These are phyloP conservation scores for Adoxophyes honmai DNA, from an alignment of 1,140 invertebrate genomes.

Conservation along the genomic window DNA sequence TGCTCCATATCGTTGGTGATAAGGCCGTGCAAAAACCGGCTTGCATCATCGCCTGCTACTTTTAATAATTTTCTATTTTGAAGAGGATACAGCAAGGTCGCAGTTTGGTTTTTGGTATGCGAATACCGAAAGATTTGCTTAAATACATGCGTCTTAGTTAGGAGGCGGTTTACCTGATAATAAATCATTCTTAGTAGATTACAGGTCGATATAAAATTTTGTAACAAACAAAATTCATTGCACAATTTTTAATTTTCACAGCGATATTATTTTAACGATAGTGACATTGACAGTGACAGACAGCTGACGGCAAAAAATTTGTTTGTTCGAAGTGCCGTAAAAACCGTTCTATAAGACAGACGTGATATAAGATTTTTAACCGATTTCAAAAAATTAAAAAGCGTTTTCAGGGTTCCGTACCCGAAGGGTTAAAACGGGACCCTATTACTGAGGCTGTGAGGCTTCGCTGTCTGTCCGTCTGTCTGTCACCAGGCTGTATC, in stretches of 20 bases:
- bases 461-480: too few relatives aligned
- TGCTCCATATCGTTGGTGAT: constrained; percentile 93
- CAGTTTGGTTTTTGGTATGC: constrained; percentile 24
- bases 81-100: constrained; percentile 46
- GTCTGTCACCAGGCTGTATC: too few relatives aligned
- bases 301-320: too few relatives aligned
- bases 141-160: constrained; percentile 32
- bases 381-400: too few relatives aligned
- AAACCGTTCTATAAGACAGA: too few relatives aligned
- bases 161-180: constrained; percentile 52
- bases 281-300: neutral
- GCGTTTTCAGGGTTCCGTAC: too few relatives aligned
- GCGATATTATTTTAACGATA: neutral
- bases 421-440: too few relatives aligned
- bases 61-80: constrained; percentile 48
- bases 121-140: constrained; percentile 34
- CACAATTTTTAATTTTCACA: constrained; percentile 11
- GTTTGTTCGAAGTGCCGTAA: too few relatives aligned
- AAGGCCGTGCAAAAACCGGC: constrained; percentile 88
- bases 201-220: neutral
- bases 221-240: neutral
- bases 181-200: constrained; percentile 31
- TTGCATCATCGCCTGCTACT: constrained; percentile 78
- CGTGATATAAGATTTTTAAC: too few relatives aligned
- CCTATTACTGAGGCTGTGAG: too few relatives aligned